These are phyloP conservation scores for Cerceris ruficornis DNA, from an alignment of 2,888 invertebrate genomes.

Conservation along the genomic window DNA sequence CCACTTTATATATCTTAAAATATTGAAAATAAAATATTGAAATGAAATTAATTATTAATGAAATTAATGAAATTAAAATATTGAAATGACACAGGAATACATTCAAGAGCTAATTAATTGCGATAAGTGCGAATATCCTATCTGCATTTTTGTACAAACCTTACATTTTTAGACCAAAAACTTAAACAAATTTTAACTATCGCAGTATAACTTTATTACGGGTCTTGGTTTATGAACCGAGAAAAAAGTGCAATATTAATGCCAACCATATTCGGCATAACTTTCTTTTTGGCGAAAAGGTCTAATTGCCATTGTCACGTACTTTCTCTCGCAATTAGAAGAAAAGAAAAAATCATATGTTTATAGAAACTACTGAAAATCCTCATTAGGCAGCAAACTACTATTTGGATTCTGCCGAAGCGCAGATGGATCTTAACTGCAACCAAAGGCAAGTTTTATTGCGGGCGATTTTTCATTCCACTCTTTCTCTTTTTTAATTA, in stretches of 20 bases:
- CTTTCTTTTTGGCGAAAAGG: conserved; percentile 22
- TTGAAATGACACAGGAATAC: too few species aligned
- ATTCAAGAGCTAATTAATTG: too few species aligned
- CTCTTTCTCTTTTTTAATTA: conserved; percentile 34
- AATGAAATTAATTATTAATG: too few species aligned
- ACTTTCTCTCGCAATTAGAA: conserved; percentile 55
- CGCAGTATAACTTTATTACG: too few species aligned
- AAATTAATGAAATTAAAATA: too few species aligned
- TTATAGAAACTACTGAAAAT: conserved; percentile 38
- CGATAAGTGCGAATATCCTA: too few species aligned
- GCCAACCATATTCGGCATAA: conserved; percentile 6
- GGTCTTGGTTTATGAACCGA: too few species aligned
- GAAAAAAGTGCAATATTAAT: background rate
- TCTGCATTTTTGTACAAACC: too few species aligned
- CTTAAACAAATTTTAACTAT: too few species aligned
- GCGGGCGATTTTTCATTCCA: background rate
- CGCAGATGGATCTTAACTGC: conserved; percentile 34
- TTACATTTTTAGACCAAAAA: too few species aligned
- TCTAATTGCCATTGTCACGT: conserved; percentile 43
- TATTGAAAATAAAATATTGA: too few species aligned
- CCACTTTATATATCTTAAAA: too few species aligned
- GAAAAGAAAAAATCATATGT: conserved; percentile 14
- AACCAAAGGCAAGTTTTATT: conserved; percentile 6
- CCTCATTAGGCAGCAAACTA: conserved; percentile 32
- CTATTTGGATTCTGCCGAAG: conserved; percentile 12